Evolutionary conservation across 2,113 vertebrate genomes (phyloP).

Genomic region (Colinus virginianus): DNA sequence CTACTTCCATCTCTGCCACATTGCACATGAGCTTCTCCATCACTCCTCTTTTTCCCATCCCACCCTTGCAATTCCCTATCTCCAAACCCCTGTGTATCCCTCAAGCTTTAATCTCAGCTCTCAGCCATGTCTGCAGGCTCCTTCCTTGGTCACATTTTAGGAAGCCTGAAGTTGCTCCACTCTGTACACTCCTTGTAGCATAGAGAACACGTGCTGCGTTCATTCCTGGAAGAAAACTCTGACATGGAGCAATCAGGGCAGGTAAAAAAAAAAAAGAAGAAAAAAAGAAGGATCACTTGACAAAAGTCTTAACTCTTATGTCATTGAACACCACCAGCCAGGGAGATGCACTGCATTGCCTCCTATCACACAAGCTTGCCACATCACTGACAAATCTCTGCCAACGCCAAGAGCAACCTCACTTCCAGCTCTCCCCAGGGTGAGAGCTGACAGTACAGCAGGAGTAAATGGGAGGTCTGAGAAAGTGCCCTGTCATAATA

Average conservation of each 20-base stretch:
- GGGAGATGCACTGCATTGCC: neutral
- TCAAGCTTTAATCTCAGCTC: neutral
- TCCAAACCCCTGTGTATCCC: neutral
- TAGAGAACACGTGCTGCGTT: accelerated
- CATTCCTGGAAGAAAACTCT: neutral
- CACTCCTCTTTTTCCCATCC: neutral
- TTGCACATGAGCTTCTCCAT: neutral
- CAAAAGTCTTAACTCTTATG: constrained; percentile 42
- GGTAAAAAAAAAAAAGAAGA: neutral
- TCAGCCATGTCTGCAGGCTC: neutral
- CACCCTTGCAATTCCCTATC: neutral
- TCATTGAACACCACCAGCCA: constrained; percentile 1
- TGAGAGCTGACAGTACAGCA: neutral
- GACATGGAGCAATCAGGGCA: neutral
- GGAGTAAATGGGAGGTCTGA: neutral
- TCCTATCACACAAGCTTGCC: neutral
- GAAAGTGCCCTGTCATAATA: neutral
- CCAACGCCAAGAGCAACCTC: neutral
- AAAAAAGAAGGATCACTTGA: neutral
- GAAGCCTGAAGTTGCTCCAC: neutral
- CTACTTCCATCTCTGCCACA: accelerated
- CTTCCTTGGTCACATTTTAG: neutral
- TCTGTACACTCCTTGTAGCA: neutral
- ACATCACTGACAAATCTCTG: neutral
- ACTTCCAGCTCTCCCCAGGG: neutral